Conservation (phyloP, 2,888 invertebrate species). For the Phlogophora meticulosa region DNA sequence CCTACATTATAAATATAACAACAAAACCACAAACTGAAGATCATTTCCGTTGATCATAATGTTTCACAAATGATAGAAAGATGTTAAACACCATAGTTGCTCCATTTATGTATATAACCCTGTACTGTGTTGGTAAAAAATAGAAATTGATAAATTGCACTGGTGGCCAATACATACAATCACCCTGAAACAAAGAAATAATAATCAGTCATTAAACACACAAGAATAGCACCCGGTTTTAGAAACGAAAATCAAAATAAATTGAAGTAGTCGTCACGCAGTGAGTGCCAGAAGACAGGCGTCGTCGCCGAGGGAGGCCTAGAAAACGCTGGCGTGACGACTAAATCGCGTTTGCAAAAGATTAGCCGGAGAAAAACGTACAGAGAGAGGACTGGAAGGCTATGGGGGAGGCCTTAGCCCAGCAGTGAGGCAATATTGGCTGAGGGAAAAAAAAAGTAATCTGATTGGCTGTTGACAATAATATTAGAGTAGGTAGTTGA, state of each 20-base stretch:
- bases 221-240: neutral
- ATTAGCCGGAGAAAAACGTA: too few relatives aligned
- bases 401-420: too few relatives aligned
- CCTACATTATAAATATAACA: slow-evolving; percentile 39
- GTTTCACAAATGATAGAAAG: slow-evolving; percentile 97
- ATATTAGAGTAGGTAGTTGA: neutral
- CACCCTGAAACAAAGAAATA: slow-evolving; percentile 92
- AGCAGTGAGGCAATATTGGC: too few relatives aligned
- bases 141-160: slow-evolving; percentile 97
- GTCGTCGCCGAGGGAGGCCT: too few relatives aligned
- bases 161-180: slow-evolving; percentile 97
- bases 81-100: slow-evolving; percentile 97
- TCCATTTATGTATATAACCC: slow-evolving; percentile 96
- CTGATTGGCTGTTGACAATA: neutral
- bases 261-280: too few relatives aligned
- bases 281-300: too few relatives aligned
- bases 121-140: slow-evolving; percentile 94
- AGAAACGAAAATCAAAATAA: neutral
- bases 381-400: too few relatives aligned
- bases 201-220: neutral
- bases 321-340: too few relatives aligned
- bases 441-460: too few relatives aligned
- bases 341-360: too few relatives aligned
- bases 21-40: slow-evolving; percentile 20
- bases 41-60: slow-evolving; percentile 86